These are phyloP conservation scores for Tetragnatha montana DNA, from an alignment of 2,888 invertebrate genomes.

Conservation along the genomic window DNA sequence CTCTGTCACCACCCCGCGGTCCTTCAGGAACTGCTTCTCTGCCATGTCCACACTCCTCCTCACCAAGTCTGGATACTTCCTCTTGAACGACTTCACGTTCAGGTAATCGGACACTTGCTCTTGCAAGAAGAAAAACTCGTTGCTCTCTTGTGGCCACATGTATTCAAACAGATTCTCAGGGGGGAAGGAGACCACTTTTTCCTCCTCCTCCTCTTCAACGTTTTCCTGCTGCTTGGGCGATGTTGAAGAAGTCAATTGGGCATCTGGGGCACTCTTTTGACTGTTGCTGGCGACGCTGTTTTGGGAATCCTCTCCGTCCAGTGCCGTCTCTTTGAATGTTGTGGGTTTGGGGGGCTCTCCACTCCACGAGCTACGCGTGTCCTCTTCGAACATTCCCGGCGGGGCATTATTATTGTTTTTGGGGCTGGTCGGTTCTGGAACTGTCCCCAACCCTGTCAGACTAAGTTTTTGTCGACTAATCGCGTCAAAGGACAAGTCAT, in stretches of 20 bases:
- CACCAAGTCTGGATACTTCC: conserved; percentile 92
- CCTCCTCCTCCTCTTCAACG: conserved; percentile 36
- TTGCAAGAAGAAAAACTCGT: conserved; percentile 80
- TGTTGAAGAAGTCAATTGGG: conserved; percentile 49
- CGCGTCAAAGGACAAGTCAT: conserved; percentile 61
- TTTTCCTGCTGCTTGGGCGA: no score
- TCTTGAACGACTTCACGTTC: conserved; percentile 95
- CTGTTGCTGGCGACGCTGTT: conserved; percentile 70
- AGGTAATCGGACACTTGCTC: conserved; percentile 96
- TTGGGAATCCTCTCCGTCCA: conserved; percentile 57
- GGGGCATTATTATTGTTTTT: neutral
- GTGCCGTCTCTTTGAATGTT: conserved; percentile 38
- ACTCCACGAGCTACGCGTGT: conserved; percentile 70
- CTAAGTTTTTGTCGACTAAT: conserved; percentile 56
- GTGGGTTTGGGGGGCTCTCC: conserved; percentile 61
- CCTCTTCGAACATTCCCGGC: conserved; percentile 65
- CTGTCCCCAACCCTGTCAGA: conserved; percentile 18
- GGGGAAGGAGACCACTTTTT: conserved; percentile 74
- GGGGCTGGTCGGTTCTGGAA: neutral
- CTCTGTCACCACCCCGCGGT: conserved; percentile 87
- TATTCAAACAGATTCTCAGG: conserved; percentile 95
- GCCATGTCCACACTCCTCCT: conserved; percentile 91
- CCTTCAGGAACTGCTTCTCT: conserved; percentile 91
- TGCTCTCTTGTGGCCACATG: conserved; percentile 85
- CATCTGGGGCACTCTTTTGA: conserved; percentile 54